Evolutionary conservation across 2,113 vertebrate species (phyloP), one percentile per base, ranked within the genome.

Genomic region (Dinomys branickii): DNA sequence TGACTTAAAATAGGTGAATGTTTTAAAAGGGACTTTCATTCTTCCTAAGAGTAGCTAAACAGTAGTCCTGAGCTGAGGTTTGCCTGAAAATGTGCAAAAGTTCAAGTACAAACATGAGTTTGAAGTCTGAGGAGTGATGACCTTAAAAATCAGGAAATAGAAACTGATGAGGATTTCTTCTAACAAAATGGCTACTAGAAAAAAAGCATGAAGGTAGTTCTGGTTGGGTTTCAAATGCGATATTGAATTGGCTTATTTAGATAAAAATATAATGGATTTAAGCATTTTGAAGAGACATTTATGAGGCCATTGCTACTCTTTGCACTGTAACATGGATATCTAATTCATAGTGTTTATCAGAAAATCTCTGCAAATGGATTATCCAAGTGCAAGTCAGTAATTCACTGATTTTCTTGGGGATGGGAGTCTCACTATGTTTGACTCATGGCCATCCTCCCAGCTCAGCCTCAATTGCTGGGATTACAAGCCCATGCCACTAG

Each of bases 21-120:
- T 47, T 13, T 30, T 30, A 85, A 94, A 56, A 52, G 35, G n/a
- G 63, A 35, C 52, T 47, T 58, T 80, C 19, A 69, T n/a, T 59
- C 33, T 58, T 80, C 47, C 67, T 41, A 75, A 83, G 85, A 56
- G n/a, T n/a, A 88, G 35, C 28, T 86, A 88, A 90, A 50, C 56
- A 94, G 75, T 93, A 88, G 83, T 94, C 96, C 97, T 97, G 94
- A 96, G 92, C 71, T 95, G 93, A 94, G 81, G 86, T 92, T 88
- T 94, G 87, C 94, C 95, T 96, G 91, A 96, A 96, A 92, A 87
- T 47, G 91, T 85, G 17, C 30, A 87, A 50, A 97, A 94, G 35
- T 98, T 96, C 91, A 95, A 75, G n/a, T 90, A 91, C 81, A 38
- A 95, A 94, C 91, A 77, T 67, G 80, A 97, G 77, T 93, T 44